Base-by-base conservation (phyloP, 2,797 vertebrate genomes). In the Rhadinocentrus ornatus region DNA sequence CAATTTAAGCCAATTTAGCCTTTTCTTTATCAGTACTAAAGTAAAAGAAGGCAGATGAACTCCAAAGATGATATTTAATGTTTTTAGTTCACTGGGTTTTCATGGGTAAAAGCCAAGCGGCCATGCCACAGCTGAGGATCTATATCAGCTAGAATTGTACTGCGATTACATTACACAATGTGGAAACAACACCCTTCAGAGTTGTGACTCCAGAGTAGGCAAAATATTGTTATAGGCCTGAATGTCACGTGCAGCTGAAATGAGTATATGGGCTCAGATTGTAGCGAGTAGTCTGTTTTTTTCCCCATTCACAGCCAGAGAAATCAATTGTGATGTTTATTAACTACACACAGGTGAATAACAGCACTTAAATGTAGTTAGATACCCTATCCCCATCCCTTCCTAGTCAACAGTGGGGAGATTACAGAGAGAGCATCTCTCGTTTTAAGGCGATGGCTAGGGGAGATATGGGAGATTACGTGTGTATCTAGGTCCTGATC, bases 381-480 rank as follows among this genome's bases (percentile, higher is more conserved):
- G 80, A 83, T 71, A 46, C 6, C 54, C 34, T 18, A 15, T 56
- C 2, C 2, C 53, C 27, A 15, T 27, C 59, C 2, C 3, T 44
- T 62, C n/a, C 32, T 32, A 52, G 66, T 81, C 78, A 62, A 75
- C 71, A 72, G 70, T 57, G 37, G 57, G 55, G 60, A 59, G 29
- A 62, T 71, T 71, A 35, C 55, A 62, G 71, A 63, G 62, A 31
- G 46, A 61, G 64, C 15, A 24, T 35, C 57, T 78, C 62, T 77
- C n/a, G 11, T 76, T 73, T 27, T 7, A 61, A 56, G 59, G 69
- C 8, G 73, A 88, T 79, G 76, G 72, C 67, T 56, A 9, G 66
- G 67, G 41, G 68, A 88, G 91, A 91, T 91, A 87, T 27, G 41
- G 64, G 73, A 86, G 89, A 92, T 91, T 89, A 88, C 85, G 83